These are phyloP conservation scores for Sebastes jordani DNA, from an alignment of 2,797 vertebrate genomes.

Conservation along the genomic window DNA sequence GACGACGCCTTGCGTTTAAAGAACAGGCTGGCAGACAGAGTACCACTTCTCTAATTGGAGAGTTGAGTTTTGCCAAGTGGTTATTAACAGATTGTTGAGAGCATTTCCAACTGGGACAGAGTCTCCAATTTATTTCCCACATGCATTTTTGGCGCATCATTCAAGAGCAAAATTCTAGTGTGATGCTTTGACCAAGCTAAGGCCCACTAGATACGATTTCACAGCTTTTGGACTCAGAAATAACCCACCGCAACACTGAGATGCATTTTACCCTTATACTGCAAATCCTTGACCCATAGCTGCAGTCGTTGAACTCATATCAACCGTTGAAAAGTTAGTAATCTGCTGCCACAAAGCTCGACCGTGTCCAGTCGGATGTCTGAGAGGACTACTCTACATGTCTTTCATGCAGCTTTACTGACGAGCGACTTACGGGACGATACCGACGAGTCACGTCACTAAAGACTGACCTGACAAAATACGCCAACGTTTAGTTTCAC, in stretches of 20 bases:
- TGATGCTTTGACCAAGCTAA: neutral
- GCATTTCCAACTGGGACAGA: slow-evolving; percentile 35
- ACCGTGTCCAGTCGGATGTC: too few relatives aligned
- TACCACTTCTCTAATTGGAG: neutral
- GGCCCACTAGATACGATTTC: neutral
- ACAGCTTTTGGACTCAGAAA: neutral
- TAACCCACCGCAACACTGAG: neutral
- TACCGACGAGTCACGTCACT: too few relatives aligned
- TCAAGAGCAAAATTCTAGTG: neutral
- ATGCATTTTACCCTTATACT: neutral
- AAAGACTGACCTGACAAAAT: too few relatives aligned
- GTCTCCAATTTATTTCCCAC: neutral
- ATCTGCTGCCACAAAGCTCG: too few relatives aligned
- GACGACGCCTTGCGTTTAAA: neutral
- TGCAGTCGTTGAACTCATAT: neutral
- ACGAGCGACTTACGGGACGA: too few relatives aligned
- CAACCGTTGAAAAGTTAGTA: too few relatives aligned
- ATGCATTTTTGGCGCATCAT: neutral
- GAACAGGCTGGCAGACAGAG: slow-evolving; percentile 5
- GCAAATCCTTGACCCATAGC: neutral
- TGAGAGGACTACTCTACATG: too few relatives aligned
- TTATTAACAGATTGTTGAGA: too few relatives aligned
- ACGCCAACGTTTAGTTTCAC: too few relatives aligned
- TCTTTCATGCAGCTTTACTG: too few relatives aligned
- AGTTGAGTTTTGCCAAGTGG: neutral